phyloP scores from a whole-genome alignment of 2,797 vertebrate species.

The Crax fasciolata region DNA sequence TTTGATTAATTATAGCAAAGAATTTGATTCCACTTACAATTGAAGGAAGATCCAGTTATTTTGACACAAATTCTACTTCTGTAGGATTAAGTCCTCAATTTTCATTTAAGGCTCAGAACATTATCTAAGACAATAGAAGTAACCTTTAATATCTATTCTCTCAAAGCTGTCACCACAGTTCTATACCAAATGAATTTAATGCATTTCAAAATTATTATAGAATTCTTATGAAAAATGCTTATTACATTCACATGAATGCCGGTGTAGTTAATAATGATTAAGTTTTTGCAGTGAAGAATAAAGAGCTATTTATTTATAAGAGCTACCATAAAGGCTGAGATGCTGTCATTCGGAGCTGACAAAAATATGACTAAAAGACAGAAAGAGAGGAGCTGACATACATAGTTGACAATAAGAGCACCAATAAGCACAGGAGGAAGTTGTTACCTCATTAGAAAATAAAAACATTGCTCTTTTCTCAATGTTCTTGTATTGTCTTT shows the following conservation, averaged over 20 bases:
- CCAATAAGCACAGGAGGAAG: neutral
- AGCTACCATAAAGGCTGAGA: slow-evolving; percentile 11
- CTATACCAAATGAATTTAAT: slow-evolving; percentile 27
- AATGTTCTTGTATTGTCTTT: neutral
- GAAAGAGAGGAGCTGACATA: neutral
- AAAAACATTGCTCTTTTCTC: neutral
- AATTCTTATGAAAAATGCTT: slow-evolving; percentile 26
- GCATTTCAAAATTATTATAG: slow-evolving; percentile 44
- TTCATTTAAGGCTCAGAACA: neutral
- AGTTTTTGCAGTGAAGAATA: slow-evolving; percentile 35
- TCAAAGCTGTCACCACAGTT: slow-evolving; percentile 26
- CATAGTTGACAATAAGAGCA: neutral
- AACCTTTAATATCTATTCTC: neutral
- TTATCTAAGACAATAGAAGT: neutral
- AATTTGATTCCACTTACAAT: neutral
- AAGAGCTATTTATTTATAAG: slow-evolving; percentile 10
- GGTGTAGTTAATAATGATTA: slow-evolving; percentile 20
- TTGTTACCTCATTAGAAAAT: neutral
- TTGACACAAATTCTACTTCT: neutral
- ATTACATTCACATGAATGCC: neutral
- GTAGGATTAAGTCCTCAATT: neutral
- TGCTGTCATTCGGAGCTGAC: slow-evolving; percentile 3
- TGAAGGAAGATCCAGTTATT: neutral
- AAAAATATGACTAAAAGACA: neutral
- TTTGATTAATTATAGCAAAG: neutral